Percentiles rank a stretch among this genome's conserved stretches.
Evolutionary conservation across 2,888 invertebrate genomes (phyloP).

Genomic region (Rhorus exstirpatorius): DNA sequence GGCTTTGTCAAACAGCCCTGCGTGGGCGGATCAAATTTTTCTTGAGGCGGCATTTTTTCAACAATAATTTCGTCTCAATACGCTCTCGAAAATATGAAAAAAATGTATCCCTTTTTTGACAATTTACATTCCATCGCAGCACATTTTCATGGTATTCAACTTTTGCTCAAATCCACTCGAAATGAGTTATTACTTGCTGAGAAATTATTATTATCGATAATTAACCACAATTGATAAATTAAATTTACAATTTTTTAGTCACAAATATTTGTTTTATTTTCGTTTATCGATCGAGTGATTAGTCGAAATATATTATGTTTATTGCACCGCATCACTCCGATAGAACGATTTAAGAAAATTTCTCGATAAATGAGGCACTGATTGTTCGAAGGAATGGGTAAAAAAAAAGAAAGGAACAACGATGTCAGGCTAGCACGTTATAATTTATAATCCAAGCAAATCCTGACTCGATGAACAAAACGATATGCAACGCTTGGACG

Average conservation of each 20-base stretch:
- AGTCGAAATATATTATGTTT: neutral
- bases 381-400: neutral
- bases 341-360: conserved; percentile 5
- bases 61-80: neutral
- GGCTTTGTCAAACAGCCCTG: conserved; percentile 63
- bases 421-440: conserved; percentile 52
- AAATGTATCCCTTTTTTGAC: neutral
- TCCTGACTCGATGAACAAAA: conserved; percentile 80
- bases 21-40: conserved; percentile 75
- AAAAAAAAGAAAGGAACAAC: conserved; percentile 8
- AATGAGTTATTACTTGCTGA: conserved; percentile 3
- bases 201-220: neutral
- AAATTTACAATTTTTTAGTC: neutral
- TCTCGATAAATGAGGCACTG: neutral
- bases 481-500: conserved; percentile 81
- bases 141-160: conserved; percentile 18
- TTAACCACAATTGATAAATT: neutral
- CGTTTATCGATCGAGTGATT: neutral
- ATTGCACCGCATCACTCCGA: conserved; percentile 19
- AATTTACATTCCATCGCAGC: neutral
- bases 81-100: neutral
- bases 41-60: conserved; percentile 82
- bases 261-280: too few relatives aligned
- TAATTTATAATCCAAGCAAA: conserved; percentile 72
- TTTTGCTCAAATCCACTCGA: conserved; percentile 19